phyloP scores from a whole-genome alignment of 2,113 vertebrate species.

The Furnarius figulus region DNA sequence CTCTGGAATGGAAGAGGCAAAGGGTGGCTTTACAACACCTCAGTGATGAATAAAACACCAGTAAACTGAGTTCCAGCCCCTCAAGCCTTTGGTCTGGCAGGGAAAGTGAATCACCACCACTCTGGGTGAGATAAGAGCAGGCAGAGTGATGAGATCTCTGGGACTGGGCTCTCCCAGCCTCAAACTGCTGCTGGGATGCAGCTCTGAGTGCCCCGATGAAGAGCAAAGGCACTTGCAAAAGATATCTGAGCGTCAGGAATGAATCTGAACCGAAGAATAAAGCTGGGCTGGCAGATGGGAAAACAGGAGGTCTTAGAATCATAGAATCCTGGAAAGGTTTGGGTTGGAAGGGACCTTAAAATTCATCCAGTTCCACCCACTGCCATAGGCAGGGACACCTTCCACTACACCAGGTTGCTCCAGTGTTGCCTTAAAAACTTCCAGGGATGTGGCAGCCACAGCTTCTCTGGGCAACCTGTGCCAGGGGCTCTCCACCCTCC shows the following conservation, averaged over 20 bases:
- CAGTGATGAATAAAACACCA: fast-evolving
- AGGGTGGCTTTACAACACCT: not conserved
- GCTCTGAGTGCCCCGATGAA: fast-evolving
- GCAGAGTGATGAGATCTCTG: fast-evolving
- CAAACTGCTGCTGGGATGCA: not conserved
- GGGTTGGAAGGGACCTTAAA: not conserved
- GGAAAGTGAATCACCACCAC: not conserved
- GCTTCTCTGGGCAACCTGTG: not conserved
- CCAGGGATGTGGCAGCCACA: not conserved
- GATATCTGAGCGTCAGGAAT: fast-evolving
- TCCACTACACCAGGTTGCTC: fast-evolving
- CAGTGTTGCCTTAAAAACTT: fast-evolving
- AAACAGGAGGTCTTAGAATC: fast-evolving
- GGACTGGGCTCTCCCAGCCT: not conserved
- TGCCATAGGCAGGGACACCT: not conserved
- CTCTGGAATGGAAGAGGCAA: not conserved
- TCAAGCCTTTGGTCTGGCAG: not conserved
- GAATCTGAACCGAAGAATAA: fast-evolving
- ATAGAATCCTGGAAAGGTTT: not conserved
- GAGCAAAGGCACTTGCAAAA: not conserved
- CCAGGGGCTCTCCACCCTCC: not conserved
- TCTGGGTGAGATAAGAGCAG: fast-evolving
- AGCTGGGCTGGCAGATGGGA: not conserved
- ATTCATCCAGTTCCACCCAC: no score
- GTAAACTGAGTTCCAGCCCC: not conserved